These are phyloP conservation scores for Cyrtorhinus lividipennis DNA, from an alignment of 1,140 invertebrate species.

Conservation along the genomic window DNA sequence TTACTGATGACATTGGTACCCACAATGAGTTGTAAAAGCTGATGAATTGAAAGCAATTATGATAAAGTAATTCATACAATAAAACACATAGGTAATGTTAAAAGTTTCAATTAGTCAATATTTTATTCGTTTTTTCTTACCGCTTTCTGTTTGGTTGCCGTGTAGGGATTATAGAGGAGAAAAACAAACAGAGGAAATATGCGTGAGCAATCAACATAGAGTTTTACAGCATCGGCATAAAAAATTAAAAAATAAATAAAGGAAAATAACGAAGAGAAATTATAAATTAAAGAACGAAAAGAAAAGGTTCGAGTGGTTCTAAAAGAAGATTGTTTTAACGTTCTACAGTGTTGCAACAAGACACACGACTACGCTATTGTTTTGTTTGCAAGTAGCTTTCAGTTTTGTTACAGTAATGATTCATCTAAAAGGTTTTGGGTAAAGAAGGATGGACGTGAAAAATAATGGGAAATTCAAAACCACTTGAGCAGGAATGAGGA, in stretches of 20 bases:
- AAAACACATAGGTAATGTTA: constrained; percentile 18
- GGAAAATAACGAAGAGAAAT: background rate
- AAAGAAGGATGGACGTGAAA: no score
- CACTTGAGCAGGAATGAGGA: no score
- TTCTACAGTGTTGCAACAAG: constrained; percentile 3
- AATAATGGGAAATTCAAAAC: no score
- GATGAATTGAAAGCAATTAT: constrained; percentile 1
- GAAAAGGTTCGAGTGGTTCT: no score
- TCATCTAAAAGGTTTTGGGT: no score
- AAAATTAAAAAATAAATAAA: background rate
- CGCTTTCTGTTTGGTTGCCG: constrained; percentile 20
- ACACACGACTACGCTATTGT: background rate
- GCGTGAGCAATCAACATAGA: constrained; percentile 8
- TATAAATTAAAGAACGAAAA: background rate
- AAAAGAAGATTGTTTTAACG: background rate
- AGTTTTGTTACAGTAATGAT: no score
- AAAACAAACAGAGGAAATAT: constrained; percentile 19
- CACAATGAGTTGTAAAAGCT: constrained; percentile 7
- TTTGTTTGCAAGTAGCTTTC: background rate
- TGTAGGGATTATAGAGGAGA: constrained; percentile 18
- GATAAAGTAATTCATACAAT: constrained; percentile 2
- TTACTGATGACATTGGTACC: background rate
- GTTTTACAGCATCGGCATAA: constrained; percentile 1
- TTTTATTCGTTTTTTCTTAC: constrained; percentile 16
- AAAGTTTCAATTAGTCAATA: constrained; percentile 15